phyloP scores from a whole-genome alignment of 2,113 vertebrate genomes.

The Callocephalon fimbriatum region DNA sequence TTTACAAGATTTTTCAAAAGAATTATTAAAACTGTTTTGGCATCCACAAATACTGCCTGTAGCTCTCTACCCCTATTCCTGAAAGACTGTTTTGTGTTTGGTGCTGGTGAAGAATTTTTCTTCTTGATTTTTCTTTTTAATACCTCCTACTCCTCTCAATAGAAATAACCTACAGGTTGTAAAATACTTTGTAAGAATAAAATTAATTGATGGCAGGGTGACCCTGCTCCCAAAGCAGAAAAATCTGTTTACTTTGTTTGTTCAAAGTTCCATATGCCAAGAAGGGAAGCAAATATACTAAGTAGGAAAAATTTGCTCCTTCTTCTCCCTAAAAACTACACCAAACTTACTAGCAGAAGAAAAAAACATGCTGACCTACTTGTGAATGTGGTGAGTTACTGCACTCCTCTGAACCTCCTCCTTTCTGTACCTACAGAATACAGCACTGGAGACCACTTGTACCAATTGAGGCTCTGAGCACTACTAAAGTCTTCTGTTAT shows the following conservation, averaged over 20 bases:
- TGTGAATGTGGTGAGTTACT: background rate
- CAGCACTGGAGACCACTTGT: background rate
- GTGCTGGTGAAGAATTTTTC: background rate
- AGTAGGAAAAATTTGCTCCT: background rate
- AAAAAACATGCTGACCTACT: background rate
- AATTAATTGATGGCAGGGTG: background rate
- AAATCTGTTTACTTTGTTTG: background rate
- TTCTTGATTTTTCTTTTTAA: background rate
- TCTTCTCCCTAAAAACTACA: background rate
- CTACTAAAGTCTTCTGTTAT: background rate
- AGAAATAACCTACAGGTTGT: background rate
- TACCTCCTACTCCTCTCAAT: background rate
- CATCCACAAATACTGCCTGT: background rate
- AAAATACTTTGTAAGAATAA: background rate
- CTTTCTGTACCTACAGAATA: background rate
- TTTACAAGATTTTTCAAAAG: background rate
- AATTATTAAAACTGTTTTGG: background rate
- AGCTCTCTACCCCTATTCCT: background rate
- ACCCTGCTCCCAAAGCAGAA: background rate
- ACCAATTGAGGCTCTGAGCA: background rate
- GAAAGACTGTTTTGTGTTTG: background rate
- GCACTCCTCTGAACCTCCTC: background rate
- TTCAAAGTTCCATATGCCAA: background rate
- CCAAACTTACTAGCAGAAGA: background rate
- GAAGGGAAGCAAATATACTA: background rate